Evolutionary conservation across 2,797 vertebrate species (phyloP).

Genomic region (Clarias laeviceps): DNA sequence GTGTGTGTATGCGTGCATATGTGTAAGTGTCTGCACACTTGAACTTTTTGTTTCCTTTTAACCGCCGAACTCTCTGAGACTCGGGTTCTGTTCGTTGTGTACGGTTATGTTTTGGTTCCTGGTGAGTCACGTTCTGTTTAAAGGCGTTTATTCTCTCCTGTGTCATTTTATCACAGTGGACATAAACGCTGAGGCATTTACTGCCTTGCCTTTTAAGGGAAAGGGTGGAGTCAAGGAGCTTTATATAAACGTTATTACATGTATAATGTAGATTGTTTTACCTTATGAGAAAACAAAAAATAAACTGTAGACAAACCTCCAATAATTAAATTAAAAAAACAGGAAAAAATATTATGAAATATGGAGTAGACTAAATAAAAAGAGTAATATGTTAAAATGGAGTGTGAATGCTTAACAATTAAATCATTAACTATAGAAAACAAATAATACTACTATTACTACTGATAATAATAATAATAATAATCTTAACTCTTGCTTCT

Average conservation of each 20-base stretch:
- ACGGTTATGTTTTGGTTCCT: background rate
- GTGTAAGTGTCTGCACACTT: background rate
- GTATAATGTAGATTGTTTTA: background rate
- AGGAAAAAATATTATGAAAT: too few relatives aligned
- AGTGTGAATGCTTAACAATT: too few relatives aligned
- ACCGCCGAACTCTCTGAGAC: background rate
- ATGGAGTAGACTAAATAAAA: too few relatives aligned
- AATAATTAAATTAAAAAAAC: background rate
- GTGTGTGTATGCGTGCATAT: background rate
- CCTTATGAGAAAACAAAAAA: background rate
- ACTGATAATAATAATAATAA: too few relatives aligned
- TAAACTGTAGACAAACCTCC: background rate
- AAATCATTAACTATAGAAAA: too few relatives aligned
- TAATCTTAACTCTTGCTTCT: too few relatives aligned
- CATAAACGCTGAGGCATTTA: background rate
- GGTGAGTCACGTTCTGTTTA: background rate
- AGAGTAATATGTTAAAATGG: too few relatives aligned
- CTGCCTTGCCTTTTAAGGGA: background rate
- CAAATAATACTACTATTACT: too few relatives aligned
- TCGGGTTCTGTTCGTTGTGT: background rate
- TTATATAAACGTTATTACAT: background rate
- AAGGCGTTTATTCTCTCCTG: background rate
- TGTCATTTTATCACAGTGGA: background rate
- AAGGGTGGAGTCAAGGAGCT: background rate
- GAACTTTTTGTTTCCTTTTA: background rate